Conservation (phyloP, 2,113 vertebrate species). For the Kryptolebias marmoratus region DNA sequence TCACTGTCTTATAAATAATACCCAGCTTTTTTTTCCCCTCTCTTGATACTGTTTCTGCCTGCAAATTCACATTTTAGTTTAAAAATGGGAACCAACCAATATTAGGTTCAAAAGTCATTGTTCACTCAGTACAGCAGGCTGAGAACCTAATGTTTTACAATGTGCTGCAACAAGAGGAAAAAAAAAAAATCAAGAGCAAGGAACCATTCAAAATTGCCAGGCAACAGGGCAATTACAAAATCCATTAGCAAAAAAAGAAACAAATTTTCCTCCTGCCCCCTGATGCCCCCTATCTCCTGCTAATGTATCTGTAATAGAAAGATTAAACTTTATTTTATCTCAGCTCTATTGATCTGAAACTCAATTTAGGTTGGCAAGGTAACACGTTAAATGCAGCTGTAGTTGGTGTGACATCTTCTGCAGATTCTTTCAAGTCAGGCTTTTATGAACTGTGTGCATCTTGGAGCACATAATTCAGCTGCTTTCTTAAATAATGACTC, state of each 20-base stretch:
- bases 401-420: background rate
- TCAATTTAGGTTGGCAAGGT: constrained; percentile 23
- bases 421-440: constrained; percentile 2
- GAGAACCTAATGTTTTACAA: constrained; percentile 38
- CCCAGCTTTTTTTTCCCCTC: background rate
- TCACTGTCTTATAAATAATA: constrained; percentile 35
- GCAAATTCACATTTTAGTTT: constrained; percentile 1
- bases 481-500: background rate
- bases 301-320: constrained; percentile 59
- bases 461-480: background rate
- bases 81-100: constrained; percentile 26
- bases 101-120: constrained; percentile 57
- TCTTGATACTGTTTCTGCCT: too few relatives aligned
- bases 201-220: constrained; percentile 40
- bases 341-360: constrained; percentile 40
- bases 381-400: constrained; percentile 38
- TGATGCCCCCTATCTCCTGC: constrained; percentile 14
- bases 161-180: constrained; percentile 32
- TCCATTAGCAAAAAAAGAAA: constrained; percentile 59
- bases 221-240: constrained; percentile 61
- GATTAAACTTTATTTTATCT: constrained; percentile 46
- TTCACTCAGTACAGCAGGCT: constrained; percentile 22
- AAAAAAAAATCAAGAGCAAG: constrained; percentile 30
- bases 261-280: constrained; percentile 15
- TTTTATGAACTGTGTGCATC: constrained; percentile 24